These are phyloP conservation scores for Coluber constrictor DNA, from an alignment of 2,797 vertebrate species.

Conservation along the genomic window DNA sequence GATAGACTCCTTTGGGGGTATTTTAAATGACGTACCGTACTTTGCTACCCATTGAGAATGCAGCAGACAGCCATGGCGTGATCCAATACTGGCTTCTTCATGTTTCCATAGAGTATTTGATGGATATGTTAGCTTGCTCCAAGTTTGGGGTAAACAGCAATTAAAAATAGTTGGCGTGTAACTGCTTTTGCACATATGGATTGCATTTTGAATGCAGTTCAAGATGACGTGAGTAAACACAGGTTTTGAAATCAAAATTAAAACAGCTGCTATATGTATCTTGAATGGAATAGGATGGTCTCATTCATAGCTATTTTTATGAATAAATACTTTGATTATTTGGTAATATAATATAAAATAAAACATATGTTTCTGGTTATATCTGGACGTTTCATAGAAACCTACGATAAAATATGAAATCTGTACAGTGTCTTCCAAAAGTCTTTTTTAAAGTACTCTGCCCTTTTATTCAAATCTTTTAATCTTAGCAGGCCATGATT, in stretches of 20 bases:
- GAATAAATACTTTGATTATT: conserved; percentile 22
- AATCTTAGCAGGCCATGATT: neutral
- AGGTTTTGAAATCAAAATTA: conserved; percentile 14
- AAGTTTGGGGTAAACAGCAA: conserved; percentile 4
- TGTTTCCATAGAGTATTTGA: conserved; percentile 6
- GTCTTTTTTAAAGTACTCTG: neutral
- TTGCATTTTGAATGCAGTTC: conserved; percentile 29
- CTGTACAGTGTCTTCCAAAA: neutral
- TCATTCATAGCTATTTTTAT: conserved; percentile 20
- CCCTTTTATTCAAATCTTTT: neutral
- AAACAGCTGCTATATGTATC: neutral
- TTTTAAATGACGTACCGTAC: neutral
- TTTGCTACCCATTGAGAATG: neutral
- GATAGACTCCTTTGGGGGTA: neutral
- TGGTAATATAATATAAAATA: neutral
- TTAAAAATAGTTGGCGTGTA: neutral
- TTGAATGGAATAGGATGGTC: conserved; percentile 3
- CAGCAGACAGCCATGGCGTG: neutral
- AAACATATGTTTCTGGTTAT: conserved; percentile 26
- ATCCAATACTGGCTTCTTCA: neutral
- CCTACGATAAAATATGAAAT: neutral
- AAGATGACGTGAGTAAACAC: conserved; percentile 5
- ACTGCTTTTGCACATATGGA: neutral
- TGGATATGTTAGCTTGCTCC: conserved; percentile 8
- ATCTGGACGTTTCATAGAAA: neutral